These are phyloP conservation scores for Corydoras sp. DNA, from an alignment of 2,113 vertebrate genomes.

Conservation along the genomic window DNA sequence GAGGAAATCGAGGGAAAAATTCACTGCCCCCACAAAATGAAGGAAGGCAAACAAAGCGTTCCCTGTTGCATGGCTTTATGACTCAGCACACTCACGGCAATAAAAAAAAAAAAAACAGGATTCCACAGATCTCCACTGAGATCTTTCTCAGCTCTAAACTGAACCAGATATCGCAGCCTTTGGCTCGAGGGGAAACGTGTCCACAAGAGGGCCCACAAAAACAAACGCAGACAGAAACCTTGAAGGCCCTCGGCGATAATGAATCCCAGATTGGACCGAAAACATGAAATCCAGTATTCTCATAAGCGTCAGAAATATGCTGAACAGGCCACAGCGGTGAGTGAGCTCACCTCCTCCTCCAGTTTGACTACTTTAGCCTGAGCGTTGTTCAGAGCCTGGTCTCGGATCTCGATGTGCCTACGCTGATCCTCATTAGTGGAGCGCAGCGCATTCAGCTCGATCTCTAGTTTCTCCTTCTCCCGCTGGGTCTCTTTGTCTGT, in stretches of 20 bases:
- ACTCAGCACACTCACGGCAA: slow-evolving; percentile 32
- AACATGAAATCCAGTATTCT: slow-evolving; percentile 18
- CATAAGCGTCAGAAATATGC: slow-evolving; percentile 16
- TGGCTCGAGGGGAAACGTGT: slow-evolving; percentile 26
- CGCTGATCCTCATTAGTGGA: slow-evolving; percentile 92
- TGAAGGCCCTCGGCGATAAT: slow-evolving; percentile 15
- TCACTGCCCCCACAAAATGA: slow-evolving; percentile 2
- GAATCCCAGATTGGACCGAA: slow-evolving; percentile 25
- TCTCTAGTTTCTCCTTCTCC: slow-evolving; percentile 95
- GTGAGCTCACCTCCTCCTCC: slow-evolving; percentile 85
- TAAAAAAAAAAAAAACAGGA: slow-evolving; percentile 12
- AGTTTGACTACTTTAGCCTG: slow-evolving; percentile 97
- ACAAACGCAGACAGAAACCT: slow-evolving; percentile 11
- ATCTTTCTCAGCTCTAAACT: slow-evolving; percentile 27
- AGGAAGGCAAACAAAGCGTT: slow-evolving; percentile 24
- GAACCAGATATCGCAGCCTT: slow-evolving; percentile 32
- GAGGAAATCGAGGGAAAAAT: not conserved
- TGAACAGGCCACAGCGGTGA: slow-evolving; percentile 12
- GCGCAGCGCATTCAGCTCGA: slow-evolving; percentile 80
- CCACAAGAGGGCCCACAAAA: slow-evolving; percentile 34
- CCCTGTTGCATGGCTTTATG: slow-evolving; percentile 23
- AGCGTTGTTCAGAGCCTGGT: slow-evolving; percentile 93
- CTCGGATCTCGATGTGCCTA: slow-evolving; percentile 94
- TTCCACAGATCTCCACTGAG: slow-evolving; percentile 25
- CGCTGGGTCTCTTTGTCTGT: slow-evolving; percentile 86